A percentile compares a stretch with the other conserved stretches of the same genome.
Conservation (phyloP, 2,888 invertebrate genomes). For the Mesochorus sp. region DNA sequence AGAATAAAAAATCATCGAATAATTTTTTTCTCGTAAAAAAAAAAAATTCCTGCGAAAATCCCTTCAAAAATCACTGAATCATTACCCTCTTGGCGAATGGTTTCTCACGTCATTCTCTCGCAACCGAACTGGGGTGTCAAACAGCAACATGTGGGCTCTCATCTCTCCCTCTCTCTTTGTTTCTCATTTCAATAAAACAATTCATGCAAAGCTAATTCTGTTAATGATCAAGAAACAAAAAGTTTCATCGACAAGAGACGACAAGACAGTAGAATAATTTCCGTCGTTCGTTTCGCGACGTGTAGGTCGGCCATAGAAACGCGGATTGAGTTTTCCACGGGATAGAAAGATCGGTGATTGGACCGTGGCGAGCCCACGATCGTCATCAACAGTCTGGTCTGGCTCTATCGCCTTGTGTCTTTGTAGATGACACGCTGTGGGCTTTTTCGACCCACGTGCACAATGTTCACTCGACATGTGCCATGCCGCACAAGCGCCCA, state of each 20-base stretch:
- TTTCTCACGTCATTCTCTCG: no score
- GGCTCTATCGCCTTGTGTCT: constrained; percentile 44
- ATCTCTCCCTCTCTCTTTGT: no score
- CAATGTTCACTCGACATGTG: constrained; percentile 1
- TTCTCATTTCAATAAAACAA: constrained; percentile 32
- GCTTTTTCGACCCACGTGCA: constrained; percentile 70
- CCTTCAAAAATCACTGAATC: no score
- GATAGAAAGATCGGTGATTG: constrained; percentile 56
- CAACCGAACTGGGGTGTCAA: background rate
- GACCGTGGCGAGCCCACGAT: constrained; percentile 52
- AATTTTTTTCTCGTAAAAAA: no score
- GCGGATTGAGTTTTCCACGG: constrained; percentile 57
- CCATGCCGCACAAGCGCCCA: constrained; percentile 63
- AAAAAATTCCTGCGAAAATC: no score
- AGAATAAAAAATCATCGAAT: no score
- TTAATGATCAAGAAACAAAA: constrained; percentile 41
- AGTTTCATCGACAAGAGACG: constrained; percentile 35
- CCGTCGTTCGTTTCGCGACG: constrained; percentile 39
- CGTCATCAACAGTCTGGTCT: constrained; percentile 51
- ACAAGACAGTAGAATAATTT: constrained; percentile 36
- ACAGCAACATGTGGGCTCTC: constrained; percentile 26
- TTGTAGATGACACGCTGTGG: constrained; percentile 66
- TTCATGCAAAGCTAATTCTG: constrained; percentile 51
- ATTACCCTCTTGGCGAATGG: no score
- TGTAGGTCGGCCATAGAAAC: constrained; percentile 56